These are phyloP conservation scores for Agrotis ipsilon DNA, from an alignment of 2,888 invertebrate species.

Conservation along the genomic window DNA sequence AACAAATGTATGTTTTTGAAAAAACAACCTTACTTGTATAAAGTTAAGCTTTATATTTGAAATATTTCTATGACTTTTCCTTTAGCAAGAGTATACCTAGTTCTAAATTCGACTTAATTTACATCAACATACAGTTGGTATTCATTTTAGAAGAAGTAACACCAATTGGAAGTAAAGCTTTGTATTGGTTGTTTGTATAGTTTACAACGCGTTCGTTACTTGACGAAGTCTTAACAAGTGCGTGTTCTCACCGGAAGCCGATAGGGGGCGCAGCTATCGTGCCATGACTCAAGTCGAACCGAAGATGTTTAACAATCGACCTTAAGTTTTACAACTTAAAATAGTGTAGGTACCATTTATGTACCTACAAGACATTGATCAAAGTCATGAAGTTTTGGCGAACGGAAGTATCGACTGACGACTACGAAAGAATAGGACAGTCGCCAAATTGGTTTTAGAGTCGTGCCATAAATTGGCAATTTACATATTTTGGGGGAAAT, in stretches of 20 bases:
- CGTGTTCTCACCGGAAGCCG: conserved; percentile 61
- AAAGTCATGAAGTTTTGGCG: conserved; percentile 55
- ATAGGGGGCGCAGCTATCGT: conserved; percentile 55
- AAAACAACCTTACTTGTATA: not conserved
- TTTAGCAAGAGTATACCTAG: not conserved
- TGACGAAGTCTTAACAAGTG: conserved; percentile 41
- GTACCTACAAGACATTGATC: conserved; percentile 64
- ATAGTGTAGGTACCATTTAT: conserved; percentile 63
- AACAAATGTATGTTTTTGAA: not conserved
- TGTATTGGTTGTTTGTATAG: not conserved
- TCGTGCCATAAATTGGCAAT: conserved; percentile 25
- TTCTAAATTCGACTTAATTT: not conserved
- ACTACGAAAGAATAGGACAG: conserved; percentile 23
- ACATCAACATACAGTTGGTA: not conserved
- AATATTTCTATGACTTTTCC: not conserved
- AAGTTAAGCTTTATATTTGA: not conserved
- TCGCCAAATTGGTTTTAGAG: conserved; percentile 15
- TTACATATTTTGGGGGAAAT: conserved; percentile 10
- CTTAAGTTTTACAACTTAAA: conserved; percentile 69
- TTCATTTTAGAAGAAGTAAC: not conserved
- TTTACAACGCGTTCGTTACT: conserved; percentile 34
- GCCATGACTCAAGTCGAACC: conserved; percentile 60
- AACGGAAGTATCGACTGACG: conserved; percentile 38
- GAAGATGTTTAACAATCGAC: conserved; percentile 65
- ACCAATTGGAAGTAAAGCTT: not conserved